phyloP scores from a whole-genome alignment of 2,113 vertebrate genomes.

The Callospermophilus lateralis region DNA sequence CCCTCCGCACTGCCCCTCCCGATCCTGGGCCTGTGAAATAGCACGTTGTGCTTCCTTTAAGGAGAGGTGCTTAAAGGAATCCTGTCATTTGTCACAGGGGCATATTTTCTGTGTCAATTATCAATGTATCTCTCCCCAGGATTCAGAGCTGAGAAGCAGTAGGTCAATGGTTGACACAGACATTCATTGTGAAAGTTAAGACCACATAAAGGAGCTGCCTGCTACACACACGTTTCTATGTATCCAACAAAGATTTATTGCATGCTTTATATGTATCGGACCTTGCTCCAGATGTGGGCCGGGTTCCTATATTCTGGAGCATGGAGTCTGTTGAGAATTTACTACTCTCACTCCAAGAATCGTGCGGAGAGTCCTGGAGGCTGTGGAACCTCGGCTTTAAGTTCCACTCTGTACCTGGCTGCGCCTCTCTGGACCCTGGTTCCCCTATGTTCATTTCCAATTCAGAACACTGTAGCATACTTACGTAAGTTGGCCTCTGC shows the following conservation, averaged over 20 bases:
- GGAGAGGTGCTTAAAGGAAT: neutral
- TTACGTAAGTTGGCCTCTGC: neutral
- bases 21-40: neutral
- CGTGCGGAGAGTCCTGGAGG: neutral
- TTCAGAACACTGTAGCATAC: neutral
- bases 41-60: neutral
- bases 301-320: neutral
- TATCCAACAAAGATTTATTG: too few relatives aligned
- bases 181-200: neutral
- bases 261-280: neutral
- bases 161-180: neutral
- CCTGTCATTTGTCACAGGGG: neutral
- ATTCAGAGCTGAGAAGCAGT: neutral
- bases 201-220: neutral
- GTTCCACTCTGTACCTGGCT: neutral
- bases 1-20: neutral
- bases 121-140: too few relatives aligned
- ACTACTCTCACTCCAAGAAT: too few relatives aligned
- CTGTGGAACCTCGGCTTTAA: neutral
- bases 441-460: fast-evolving
- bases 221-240: fast-evolving
- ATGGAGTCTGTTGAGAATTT: neutral
- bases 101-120: too few relatives aligned
- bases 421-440: neutral
- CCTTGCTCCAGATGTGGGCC: neutral